Evolutionary conservation across 2,888 invertebrate genomes (phyloP), one percentile per base, ranked within the genome.

Genomic region (Zhuqinia jingwanae): DNA sequence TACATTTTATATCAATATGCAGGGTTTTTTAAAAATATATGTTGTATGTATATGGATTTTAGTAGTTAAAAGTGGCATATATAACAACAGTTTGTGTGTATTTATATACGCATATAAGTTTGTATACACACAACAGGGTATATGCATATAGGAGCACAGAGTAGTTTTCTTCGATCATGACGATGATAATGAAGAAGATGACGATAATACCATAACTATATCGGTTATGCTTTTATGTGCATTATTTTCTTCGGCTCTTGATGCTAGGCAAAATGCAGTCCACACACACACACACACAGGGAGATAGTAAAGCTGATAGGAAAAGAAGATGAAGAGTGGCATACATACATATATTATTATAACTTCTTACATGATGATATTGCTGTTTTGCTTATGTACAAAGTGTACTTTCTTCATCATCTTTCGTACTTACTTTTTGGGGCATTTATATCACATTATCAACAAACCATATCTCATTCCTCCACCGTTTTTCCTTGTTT

Each of bases 381-480:
- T 25, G 65, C 8, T 17, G 45, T 78, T 36, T 36, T 63, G 58
- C 58, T 77, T 77, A 36, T 36, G 77, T 45, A 45, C 58, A 45
- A 36, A 6, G 36, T 60, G 63, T 77, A 53, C 78, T 85, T 85
- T 85, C 78, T 85, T 85, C 84, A 70, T 78, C 84, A 85, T 85
- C 84, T 70, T 84, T 60, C 78, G 47, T 85, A 77, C 84, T 85
- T 79, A 85, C 85, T 85, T 85, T 85, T 79, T 79, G 22, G 25
- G 58, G 79, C 81, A 81, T 81, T 81, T 86, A 81, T 86, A 77
- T 86, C 86, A 20, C 76, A 81, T 86, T 86, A 86, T 86, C 86
- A 86, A 76, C 86, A 86, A 81, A 70, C 77, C 86, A 86, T 86
- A 86, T 86, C 86, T 86, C 81, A 86, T 86, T 81, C 80, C 75